Evolutionary conservation across 2,113 vertebrate species (phyloP), one percentile per base, ranked within the genome.

Genomic region (Datnioides undecimradiatus): DNA sequence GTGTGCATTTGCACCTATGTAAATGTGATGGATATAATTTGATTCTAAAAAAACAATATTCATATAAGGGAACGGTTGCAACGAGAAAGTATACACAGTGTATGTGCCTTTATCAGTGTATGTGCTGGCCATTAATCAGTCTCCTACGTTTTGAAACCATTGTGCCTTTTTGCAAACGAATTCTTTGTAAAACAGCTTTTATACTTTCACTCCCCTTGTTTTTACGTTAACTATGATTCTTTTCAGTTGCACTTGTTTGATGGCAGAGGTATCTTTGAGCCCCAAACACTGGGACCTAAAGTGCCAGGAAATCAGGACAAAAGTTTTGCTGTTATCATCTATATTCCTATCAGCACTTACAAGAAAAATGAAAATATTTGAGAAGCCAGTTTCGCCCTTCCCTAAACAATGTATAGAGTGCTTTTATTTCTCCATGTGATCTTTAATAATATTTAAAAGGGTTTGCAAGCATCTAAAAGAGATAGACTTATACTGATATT

Each of bases 271-370:
- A 63, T 71, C 4, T 68, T 72, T 46, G 58, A 69, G 63, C 51
- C 71, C 33, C 66, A 66, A 80, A 73, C 43, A 7, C 60, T 67
- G 74, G 60, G 68, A 73, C 17, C 60, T 41, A 16, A 48, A 68
- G 68, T 19, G 43, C 17, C 48, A 75, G 49, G 46, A 72, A 73
- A 59, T 57, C 62, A 27, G n/a, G 49, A 65, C 48, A 77, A 4
- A 79, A 57, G 38, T 60, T 21, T 31, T 33, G 17, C 41, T 57
- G 8, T 68, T 62, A 59, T 57, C n/a, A n/a, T n/a, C n/a, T n/a
- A n/a, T n/a, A 88, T 77, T 52, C 21, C 72, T 11, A 6, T 25
- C 25, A 90, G 90, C 88, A 90, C 91, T 91, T 92, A 85, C 52
- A 76, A 71, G 7, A 33, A 73, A 73, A 72, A 67, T 54, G 25